Conservation (phyloP, 2,888 invertebrate genomes). For the Rhodophaea formosa region DNA sequence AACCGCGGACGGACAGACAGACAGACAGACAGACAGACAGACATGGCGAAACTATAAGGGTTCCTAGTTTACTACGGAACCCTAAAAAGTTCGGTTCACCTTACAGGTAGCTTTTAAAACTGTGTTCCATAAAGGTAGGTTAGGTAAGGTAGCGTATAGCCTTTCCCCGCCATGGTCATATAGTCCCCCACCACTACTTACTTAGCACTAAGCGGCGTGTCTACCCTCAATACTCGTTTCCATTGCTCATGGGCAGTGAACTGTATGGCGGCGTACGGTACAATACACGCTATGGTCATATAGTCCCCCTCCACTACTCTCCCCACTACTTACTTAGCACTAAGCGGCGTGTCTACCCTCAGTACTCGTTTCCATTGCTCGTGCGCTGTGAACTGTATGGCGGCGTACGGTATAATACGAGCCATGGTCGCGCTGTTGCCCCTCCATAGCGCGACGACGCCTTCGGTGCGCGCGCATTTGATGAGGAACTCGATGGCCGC, state of each 20-base stretch:
- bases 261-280: slow-evolving; percentile 98
- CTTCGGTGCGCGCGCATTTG: slow-evolving; percentile 87
- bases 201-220: slow-evolving; percentile 70
- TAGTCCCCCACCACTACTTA: slow-evolving; percentile 36
- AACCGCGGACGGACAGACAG: no score
- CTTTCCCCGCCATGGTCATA: no score
- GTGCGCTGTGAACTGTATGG: slow-evolving; percentile 98
- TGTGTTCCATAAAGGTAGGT: no score
- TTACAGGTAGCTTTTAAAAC: no score
- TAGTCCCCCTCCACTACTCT: no score
- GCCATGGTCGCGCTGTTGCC: slow-evolving; percentile 99
- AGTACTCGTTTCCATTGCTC: slow-evolving; percentile 97
- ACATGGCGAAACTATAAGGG: no score
- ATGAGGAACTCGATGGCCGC: slow-evolving; percentile 86
- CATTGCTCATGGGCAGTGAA: slow-evolving; percentile 99
- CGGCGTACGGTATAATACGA: slow-evolving; percentile 97
- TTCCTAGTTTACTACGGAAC: no score
- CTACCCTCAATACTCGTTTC: slow-evolving; percentile 90
- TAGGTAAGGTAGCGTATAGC: no score
- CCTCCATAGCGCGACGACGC: slow-evolving; percentile 93
- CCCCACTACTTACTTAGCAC: slow-evolving; percentile 48
- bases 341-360: slow-evolving; percentile 82
- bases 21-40: no score
- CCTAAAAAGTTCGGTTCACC: no score
- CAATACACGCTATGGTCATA: no score